Evolutionary conservation across 1,140 invertebrate genomes (phyloP), one percentile per base, ranked within the genome.

Genomic region (Diabrotica undecimpunctata): DNA sequence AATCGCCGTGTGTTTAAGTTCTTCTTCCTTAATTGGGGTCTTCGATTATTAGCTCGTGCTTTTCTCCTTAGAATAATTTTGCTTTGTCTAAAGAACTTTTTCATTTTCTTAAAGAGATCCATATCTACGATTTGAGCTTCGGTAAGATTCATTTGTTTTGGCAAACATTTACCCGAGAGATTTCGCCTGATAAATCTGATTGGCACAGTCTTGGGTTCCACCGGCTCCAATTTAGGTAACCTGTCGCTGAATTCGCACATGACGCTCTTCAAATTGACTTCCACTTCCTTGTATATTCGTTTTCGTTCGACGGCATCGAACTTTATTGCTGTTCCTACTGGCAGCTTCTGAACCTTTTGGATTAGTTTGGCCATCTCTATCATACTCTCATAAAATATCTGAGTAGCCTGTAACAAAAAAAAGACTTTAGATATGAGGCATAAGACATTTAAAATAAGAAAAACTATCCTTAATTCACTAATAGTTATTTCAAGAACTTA

Each of bases 231-330:
- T 46, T 37, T 46, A 5, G 13, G 12, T 14, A 71, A 53, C 35
- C 59, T 65, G 35, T 67, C 63, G 46, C 69, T 66, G 10, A 66
- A 68, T 54, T 69, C 70, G 54, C 70, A 71, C n/a, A 71, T 69
- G 10, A 66, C 39, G 39, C 56, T 61, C 53, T 46, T 65, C 46
- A 71, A 57, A 13, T 39, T 54, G 9, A 37, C 50, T 64, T 69
- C 62, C 36, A 62, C 65, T 7, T 61, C 56, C 9, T 66, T 25
- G 61, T 57, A 66, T 12, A 71, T 69, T 11, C 35, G 7, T 36
- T 58, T 39, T 39, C 70, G 52, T 50, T 56, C 64, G 1, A 55
- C 59, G 3, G 38, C 11, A 54, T 65, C 25, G 25, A 69, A 69
- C 39, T 57, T 46, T 37, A 6, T 38, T 6, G 38, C 54, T 13